Percentiles rank a stretch among this genome's conserved stretches.
Evolutionary conservation across 2,113 vertebrate genomes (phyloP).

Genomic region (Petrocephalus microphthalmus): DNA sequence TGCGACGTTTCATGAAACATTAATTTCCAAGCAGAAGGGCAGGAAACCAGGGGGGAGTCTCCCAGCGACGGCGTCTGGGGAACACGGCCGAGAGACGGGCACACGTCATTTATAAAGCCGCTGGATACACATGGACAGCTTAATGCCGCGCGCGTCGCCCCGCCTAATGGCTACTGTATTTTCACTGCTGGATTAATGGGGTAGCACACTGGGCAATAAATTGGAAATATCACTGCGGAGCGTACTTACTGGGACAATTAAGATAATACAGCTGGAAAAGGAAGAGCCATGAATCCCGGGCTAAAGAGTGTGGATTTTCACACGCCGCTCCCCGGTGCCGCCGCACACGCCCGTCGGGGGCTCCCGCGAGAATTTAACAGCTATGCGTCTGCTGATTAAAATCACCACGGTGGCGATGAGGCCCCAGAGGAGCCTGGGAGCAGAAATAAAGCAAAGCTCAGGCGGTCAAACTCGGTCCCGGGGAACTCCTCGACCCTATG

Average conservation of each 20-base stretch:
- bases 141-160: conserved; percentile 50
- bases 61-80: background rate
- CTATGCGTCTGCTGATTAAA: background rate
- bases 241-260: conserved; percentile 71
- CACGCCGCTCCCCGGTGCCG: background rate
- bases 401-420: background rate
- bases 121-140: conserved; percentile 52
- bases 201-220: conserved; percentile 66
- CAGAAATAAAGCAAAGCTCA: background rate
- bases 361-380: conserved; percentile 30
- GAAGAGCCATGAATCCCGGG: conserved; percentile 50
- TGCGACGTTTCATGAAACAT: background rate
- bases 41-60: background rate
- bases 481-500: background rate
- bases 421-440: background rate
- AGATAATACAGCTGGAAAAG: conserved; percentile 66
- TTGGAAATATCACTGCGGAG: conserved; percentile 66
- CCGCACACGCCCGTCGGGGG: conserved; percentile 30
- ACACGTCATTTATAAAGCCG: conserved; percentile 37
- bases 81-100: background rate
- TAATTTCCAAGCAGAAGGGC: background rate
- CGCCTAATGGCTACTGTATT: conserved; percentile 60
- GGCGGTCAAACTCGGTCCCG: background rate
- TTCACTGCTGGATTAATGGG: conserved; percentile 70
- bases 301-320: conserved; percentile 39